A percentile compares a stretch with the other conserved stretches of the same genome.
Conservation (phyloP, 2,888 invertebrate genomes). For the Ptychoptera contaminata region DNA sequence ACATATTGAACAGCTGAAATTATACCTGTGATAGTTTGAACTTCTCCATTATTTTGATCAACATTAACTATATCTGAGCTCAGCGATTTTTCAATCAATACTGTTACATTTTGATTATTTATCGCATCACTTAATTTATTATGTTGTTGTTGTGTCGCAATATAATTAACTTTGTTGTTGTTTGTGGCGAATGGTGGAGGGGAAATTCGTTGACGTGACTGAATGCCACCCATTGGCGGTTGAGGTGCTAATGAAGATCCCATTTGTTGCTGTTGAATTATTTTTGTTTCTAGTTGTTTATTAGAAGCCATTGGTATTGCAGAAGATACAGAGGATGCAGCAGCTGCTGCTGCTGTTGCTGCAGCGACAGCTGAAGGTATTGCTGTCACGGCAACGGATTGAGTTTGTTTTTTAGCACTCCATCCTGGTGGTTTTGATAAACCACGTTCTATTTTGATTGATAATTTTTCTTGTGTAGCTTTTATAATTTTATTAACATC, state of each 20-base stretch:
- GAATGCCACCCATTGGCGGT: conserved; percentile 14
- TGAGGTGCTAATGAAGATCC: conserved; percentile 17
- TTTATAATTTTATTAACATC: conserved; percentile 5
- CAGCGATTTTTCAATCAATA: too few species aligned
- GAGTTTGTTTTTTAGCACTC: conserved; percentile 13
- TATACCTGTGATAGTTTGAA: too few species aligned
- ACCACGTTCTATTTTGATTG: conserved; percentile 6
- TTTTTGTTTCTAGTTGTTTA: conserved; percentile 16
- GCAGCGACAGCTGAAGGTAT: conserved; percentile 26
- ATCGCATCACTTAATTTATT: too few species aligned
- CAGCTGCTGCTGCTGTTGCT: conserved; percentile 25
- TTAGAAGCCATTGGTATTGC: conserved; percentile 2
- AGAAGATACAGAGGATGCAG: conserved; percentile 15
- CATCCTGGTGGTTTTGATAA: conserved; percentile 4
- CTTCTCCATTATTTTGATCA: too few species aligned
- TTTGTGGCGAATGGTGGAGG: conserved; percentile 32
- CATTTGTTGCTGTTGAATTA: conserved; percentile 19
- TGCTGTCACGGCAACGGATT: conserved; percentile 20
- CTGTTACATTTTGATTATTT: too few species aligned
- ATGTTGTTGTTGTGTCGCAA: too few species aligned
- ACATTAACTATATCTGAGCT: too few species aligned
- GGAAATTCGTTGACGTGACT: conserved; percentile 23
- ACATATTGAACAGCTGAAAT: background rate
- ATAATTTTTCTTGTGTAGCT: conserved; percentile 5
- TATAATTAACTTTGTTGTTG: conserved; percentile 24